Conservation (phyloP, 2,888 invertebrate species). For the Parochlus steinenii region DNA sequence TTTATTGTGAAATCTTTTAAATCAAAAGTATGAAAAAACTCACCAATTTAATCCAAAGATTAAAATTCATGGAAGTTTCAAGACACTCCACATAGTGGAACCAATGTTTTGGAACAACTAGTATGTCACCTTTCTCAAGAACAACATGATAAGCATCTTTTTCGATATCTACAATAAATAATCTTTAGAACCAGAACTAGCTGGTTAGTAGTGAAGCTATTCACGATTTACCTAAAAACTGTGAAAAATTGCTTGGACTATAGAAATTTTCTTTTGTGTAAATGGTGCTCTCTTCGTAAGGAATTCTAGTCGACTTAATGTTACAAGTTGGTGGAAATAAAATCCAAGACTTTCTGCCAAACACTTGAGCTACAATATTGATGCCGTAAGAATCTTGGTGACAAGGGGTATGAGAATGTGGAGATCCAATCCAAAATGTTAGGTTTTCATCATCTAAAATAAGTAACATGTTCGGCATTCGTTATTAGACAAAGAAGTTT, state of each 20-base stretch:
- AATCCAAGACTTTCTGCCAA: constrained; percentile 86
- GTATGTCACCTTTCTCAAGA: constrained; percentile 67
- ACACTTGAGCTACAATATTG: constrained; percentile 78
- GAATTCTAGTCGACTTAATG: constrained; percentile 66
- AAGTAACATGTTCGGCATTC: no score
- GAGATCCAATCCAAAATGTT: constrained; percentile 77
- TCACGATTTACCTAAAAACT: constrained; percentile 31
- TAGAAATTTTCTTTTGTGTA: constrained; percentile 74
- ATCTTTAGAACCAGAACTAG: constrained; percentile 15
- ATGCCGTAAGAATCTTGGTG: constrained; percentile 90
- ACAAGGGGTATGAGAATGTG: constrained; percentile 80
- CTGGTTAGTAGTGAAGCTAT: constrained; percentile 1
- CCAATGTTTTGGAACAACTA: constrained; percentile 84
- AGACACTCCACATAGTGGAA: constrained; percentile 94
- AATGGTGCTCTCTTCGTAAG: constrained; percentile 92
- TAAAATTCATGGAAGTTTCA: constrained; percentile 47
- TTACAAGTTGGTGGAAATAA: constrained; percentile 68
- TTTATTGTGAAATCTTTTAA: constrained; percentile 4
- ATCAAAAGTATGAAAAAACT: constrained; percentile 17
- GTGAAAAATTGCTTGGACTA: constrained; percentile 37
- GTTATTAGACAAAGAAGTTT: no score
- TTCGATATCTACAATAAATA: constrained; percentile 20
- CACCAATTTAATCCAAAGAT: constrained; percentile 59
- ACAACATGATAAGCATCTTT: constrained; percentile 39
- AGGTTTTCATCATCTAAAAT: constrained; percentile 48